Base-by-base conservation (phyloP, 2,797 vertebrate species). In the Callimico goeldii region DNA sequence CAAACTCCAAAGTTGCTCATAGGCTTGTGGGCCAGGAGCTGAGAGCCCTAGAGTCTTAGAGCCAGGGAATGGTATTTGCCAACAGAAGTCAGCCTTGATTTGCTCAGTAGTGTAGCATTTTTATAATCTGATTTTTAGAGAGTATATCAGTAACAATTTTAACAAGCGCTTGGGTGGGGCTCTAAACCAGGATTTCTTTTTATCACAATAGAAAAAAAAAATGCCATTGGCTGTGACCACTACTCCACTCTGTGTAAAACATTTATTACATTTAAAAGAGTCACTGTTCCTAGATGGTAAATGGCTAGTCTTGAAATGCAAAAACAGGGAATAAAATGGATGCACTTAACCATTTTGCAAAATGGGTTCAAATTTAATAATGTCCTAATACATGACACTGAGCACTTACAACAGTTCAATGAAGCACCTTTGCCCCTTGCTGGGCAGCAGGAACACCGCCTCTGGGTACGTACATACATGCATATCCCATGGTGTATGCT, bases 131-230 rank as follows among this genome's bases (percentile, higher is more conserved):
- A 72, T 61, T 88, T 64, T 58, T 12, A 85, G 52, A 85, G 13
- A 85, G 30, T 36, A 17, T 72, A 50, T 86, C 50, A 43, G 4
- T 39, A 93, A 70, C 50, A 64, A 61, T 76, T 86, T 64, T 48
- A 84, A 28, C 80, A 82, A 67, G 70, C 41, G 30, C 43, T 24
- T 91, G 46, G 9, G 43, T 67, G 52, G 76, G 80, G 52, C 22
- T 81, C 48, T 72, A 88, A 90, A 55, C 58, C 30, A 88, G 24
- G 19, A 92, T 79, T 72, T 87, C 76, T 94, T 87, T 57, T 85
- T 28, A 84, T 36, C 2, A 55, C 4, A 72, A 33, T n/a, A 73
- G 73, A 81, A 84, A 95, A 93, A 93, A 82, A 19, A 67, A 67
- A 58, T 73, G 58, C 12, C 11, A 7, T 1, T 19, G 77, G 41